Evolutionary conservation across 2,888 invertebrate genomes (phyloP).

Genomic region (Oscheius sp.): DNA sequence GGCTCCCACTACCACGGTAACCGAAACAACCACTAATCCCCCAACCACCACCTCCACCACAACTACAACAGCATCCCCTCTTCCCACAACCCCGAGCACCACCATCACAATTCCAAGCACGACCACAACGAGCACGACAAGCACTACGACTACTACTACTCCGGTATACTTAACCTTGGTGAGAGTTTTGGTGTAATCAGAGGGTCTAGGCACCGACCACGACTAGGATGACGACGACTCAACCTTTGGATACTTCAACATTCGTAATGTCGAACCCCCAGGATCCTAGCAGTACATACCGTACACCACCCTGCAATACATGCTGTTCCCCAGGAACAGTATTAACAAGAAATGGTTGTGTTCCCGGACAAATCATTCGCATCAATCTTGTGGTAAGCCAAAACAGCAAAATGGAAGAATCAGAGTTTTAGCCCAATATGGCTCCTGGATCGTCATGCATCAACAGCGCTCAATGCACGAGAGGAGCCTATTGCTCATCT

Average conservation of each 20-base stretch:
- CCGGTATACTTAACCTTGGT: not conserved
- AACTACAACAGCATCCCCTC: conserved; percentile 43
- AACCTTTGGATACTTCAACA: conserved; percentile 41
- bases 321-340: conserved; percentile 16
- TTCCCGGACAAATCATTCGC: conserved; percentile 44
- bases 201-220: conserved; percentile 21
- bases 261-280: conserved; percentile 23
- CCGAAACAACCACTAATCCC: conserved; percentile 40
- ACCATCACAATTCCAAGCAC: conserved; percentile 33
- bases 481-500: conserved; percentile 42
- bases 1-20: conserved; percentile 29
- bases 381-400: conserved; percentile 50
- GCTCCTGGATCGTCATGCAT: conserved; percentile 36
- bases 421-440: conserved; percentile 22
- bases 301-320: conserved; percentile 15
- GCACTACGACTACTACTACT: conserved; percentile 43
- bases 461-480: conserved; percentile 42
- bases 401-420: not conserved
- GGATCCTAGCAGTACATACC: conserved; percentile 15
- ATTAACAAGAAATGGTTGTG: conserved; percentile 24
- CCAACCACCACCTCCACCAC: conserved; percentile 39
- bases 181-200: not conserved
- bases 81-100: conserved; percentile 38
- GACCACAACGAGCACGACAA: conserved; percentile 30
- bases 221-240: conserved; percentile 31